Conservation (phyloP, 2,888 invertebrate species). For the Zygogramma bicolorata region DNA sequence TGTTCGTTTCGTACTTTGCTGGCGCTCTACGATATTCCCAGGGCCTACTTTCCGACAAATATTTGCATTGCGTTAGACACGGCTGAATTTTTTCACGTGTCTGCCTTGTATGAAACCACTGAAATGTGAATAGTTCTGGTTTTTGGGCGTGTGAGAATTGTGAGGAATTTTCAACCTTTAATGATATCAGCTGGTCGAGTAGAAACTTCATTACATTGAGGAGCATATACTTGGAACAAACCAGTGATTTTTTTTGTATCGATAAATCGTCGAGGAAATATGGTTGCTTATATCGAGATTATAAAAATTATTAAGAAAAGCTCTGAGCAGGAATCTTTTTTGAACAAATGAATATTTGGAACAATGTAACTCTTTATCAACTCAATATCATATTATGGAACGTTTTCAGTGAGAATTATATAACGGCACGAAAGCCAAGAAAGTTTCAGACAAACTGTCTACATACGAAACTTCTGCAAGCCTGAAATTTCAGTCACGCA, state of each 20-base stretch:
- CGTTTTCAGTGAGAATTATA: too few species aligned
- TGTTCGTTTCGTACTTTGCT: conserved; percentile 14
- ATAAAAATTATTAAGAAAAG: too few species aligned
- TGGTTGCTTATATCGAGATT: too few species aligned
- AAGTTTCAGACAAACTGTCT: background rate
- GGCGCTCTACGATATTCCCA: conserved; percentile 14
- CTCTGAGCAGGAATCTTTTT: too few species aligned
- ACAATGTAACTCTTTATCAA: too few species aligned
- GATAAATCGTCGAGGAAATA: too few species aligned
- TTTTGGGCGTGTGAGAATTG: conserved; percentile 8
- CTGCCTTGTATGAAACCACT: conserved; percentile 2
- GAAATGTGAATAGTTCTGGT: conserved; percentile 3
- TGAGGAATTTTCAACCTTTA: background rate
- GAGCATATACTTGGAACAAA: background rate
- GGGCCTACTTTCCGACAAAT: conserved; percentile 15
- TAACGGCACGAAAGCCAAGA: background rate
- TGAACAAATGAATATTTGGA: too few species aligned
- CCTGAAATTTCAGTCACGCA: background rate
- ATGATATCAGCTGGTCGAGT: background rate
- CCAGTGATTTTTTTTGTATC: too few species aligned
- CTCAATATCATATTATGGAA: too few species aligned
- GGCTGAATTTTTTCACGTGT: conserved; percentile 8
- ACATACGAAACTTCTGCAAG: background rate
- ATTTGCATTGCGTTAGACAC: conserved; percentile 9
- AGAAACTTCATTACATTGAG: background rate